Evolutionary conservation across 2,888 invertebrate species (phyloP), one percentile per base, ranked within the genome.

Genomic region (Andrena marginata): DNA sequence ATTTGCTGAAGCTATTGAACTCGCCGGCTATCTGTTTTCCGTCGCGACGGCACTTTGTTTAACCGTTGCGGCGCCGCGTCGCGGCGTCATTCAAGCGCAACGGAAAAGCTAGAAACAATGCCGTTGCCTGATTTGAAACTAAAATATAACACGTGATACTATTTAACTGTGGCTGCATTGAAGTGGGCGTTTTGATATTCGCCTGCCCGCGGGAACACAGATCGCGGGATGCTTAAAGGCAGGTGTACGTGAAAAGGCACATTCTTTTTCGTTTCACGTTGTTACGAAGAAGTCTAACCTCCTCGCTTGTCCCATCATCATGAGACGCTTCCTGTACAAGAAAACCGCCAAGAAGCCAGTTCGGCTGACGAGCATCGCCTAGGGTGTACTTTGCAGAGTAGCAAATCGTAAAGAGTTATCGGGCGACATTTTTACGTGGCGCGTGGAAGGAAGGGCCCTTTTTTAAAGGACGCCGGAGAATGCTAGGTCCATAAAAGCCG

Each of bases 1-100:
- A 60, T 79, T 76, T 70, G 29, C 64, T 64, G 71, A 64, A 79
- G 68, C 78, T 59, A 86, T 86, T 86, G 84, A 84, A 86, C 82
- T 51, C 80, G 7, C 59, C 7, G 63, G 54, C 64, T 81, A 80
- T 80, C 84, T 74, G 78, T 77, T 81, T 81, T 72, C 76, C 65
- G 51, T 80, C 60, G 26, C 49, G 23, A 49, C 54, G 76, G 74
- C 76, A 76, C 35, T 78, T 75, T 74, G 71, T 77, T 81, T 70
- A 68, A 67, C 35, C 74, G 82, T 48, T 70, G 69, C 56, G 23
- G 23, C 56, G 20, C 59, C 51, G 63, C 85, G 72, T 10, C 54
- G 16, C 72, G 67, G 7, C 75, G 67, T 51, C 65, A 80, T 75
- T 71, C 56, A 80, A 74, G 49, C 42, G 31, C 13, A 26, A 23